Evolutionary conservation across 1,140 invertebrate genomes (phyloP), one percentile per base, ranked within the genome.

Genomic region (Megalopta genalis): DNA sequence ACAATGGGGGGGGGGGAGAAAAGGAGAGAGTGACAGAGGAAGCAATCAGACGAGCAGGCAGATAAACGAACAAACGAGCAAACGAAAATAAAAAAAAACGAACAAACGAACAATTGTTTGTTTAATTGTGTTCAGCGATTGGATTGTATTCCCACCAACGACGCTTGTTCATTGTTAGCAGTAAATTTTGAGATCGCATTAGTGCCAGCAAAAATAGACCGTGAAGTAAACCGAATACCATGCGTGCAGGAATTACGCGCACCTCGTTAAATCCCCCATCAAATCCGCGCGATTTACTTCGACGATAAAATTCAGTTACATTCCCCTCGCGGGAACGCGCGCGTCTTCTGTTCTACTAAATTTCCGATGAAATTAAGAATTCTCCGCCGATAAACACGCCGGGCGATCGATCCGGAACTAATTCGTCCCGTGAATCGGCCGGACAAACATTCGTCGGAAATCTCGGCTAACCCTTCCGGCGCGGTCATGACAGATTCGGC

Each of bases 181-280:
- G 76, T 57, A 78, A 72, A 72, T 25, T 25, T 60, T 46, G 27
- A 27, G 59, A 77, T 71, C 23, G 46, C 18, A 52, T 18, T 49
- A 32, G 27, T 23, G 32, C 76, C 8, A 57, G 64, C 69, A 37
- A 72, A 78, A 78, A 78, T 78, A 78, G 76, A 71, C 39, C 18
- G 60, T 57, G 68, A 72, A 72, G 60, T 78, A 78, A 78, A 78
- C 76, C 76, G 49, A 78, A 78, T 78, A 78, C 32, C 69, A 65
- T 57, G 59, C 60, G 68, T 63, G 37, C 37, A 63, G 71, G 76
- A 72, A 72, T 72, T 72, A 78, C 60, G 60, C 64, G 72, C 76
- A 72, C 16, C 37, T 37, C 46, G 32, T 77, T 77, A 71, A 77
- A 72, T 72, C 59, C 63, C 54, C 23, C 46, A 37, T 49, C 9